Base-by-base conservation (phyloP, 1,140 invertebrate species). In the Euschistus heros region DNA sequence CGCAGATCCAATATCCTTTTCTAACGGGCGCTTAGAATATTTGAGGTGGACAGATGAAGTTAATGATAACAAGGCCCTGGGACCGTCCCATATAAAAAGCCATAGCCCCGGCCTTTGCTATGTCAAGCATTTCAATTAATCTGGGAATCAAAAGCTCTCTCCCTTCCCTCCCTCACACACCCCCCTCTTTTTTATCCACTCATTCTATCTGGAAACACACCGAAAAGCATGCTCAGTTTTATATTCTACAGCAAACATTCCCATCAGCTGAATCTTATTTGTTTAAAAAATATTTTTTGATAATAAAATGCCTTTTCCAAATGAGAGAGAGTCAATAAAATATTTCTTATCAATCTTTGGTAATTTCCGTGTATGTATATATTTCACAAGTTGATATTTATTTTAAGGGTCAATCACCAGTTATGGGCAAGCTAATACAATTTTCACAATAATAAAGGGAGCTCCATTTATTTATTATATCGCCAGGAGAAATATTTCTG, bases 1-100 rank as follows among this genome's bases (percentile, higher is more conserved):
- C 47, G 47, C 47, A 50, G 47, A 50, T 50, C 47, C 47, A 50
- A 50, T 50, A 50, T 50, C 47, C 47, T 50, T 50, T 50, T 50
- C 47, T 50, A 50, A 50, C 47, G 47, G 47, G n/a, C 47, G 20
- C 47, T 22, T 20, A 18, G 47, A 50, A 50, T 50, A 50, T 50
- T 50, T 50, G 47, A 50, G 47, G 47, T 50, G 47, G 47, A 50
- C 47, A 50, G 47, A 50, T 50, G 47, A 50, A 50, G 47, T 50
- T 50, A 50, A 50, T 50, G 47, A 50, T 50, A 50, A 50, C 47
- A 50, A 50, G 47, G 47, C 47, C 47, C 47, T 50, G 10, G n/a
- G 10, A 50, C 47, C n/a, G n/a, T 50, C n/a, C 47, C 17, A 18
- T 50, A 50, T 22, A 50, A 50, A 50, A 50, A 50, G n/a, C 47